Evolutionary conservation across 2,888 invertebrate genomes (phyloP).

Genomic region (Ormyrus nitidulus): DNA sequence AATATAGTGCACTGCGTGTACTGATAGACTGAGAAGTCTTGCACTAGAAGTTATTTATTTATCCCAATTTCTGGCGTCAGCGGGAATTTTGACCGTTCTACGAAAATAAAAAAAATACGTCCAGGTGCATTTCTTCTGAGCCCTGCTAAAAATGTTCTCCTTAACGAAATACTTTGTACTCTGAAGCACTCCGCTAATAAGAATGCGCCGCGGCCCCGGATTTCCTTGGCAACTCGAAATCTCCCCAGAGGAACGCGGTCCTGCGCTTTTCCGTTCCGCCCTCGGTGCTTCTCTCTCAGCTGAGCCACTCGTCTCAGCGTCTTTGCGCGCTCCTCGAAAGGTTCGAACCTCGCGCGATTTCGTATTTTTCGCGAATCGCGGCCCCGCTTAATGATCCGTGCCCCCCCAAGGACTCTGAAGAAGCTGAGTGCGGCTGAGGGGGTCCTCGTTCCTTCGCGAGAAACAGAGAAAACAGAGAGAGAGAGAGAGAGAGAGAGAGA

Average conservation of each 20-base stretch:
- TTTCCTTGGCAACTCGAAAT: constrained; percentile 22
- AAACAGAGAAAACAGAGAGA: neutral
- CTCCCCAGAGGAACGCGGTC: constrained; percentile 24
- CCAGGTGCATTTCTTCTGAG: too few relatives aligned
- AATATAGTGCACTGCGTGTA: too few relatives aligned
- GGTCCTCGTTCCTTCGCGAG: constrained; percentile 40
- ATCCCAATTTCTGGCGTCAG: too few relatives aligned
- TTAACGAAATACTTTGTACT: constrained; percentile 29
- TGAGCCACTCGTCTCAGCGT: constrained; percentile 21
- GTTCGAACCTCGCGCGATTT: constrained; percentile 42
- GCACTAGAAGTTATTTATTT: too few relatives aligned
- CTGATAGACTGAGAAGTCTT: too few relatives aligned
- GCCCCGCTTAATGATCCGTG: constrained; percentile 57
- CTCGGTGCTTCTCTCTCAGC: neutral
- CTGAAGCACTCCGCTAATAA: neutral
- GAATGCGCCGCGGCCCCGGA: constrained; percentile 8
- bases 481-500: neutral
- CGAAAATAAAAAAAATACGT: too few relatives aligned
- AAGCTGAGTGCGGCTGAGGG: constrained; percentile 17
- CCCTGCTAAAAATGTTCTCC: neutral
- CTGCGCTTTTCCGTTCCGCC: constrained; percentile 10
- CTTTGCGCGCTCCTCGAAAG: constrained; percentile 33
- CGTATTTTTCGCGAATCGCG: constrained; percentile 59
- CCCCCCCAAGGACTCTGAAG: constrained; percentile 21
- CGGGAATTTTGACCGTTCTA: too few relatives aligned